These are phyloP conservation scores for Muscicapa striata DNA, from an alignment of 2,797 vertebrate species.

Conservation along the genomic window DNA sequence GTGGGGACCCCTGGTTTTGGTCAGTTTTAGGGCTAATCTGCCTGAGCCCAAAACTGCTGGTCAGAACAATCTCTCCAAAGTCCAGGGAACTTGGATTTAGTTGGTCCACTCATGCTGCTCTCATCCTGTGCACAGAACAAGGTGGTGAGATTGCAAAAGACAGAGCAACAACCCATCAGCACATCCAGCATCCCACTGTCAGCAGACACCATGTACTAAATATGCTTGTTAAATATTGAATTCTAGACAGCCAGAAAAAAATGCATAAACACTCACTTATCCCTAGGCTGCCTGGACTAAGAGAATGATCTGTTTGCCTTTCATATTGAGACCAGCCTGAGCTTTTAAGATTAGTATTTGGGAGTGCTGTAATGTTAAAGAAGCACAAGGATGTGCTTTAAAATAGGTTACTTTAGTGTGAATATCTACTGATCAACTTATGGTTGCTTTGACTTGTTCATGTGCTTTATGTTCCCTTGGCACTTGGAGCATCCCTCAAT, in stretches of 20 bases:
- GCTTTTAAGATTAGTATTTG: not conserved
- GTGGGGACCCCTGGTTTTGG: not conserved
- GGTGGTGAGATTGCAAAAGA: not conserved
- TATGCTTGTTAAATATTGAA: not conserved
- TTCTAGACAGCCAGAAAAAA: not conserved
- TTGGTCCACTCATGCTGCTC: not conserved
- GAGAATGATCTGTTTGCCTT: not conserved
- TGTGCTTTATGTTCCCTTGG: not conserved
- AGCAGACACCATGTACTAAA: not conserved
- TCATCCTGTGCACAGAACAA: not conserved
- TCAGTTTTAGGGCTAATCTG: not conserved
- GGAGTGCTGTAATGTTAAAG: not conserved
- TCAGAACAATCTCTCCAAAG: not conserved
- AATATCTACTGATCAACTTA: not conserved
- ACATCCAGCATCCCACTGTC: not conserved
- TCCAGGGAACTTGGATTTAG: not conserved
- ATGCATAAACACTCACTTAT: not conserved
- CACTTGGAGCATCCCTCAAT: not conserved
- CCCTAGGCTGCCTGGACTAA: not conserved
- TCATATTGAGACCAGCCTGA: not conserved
- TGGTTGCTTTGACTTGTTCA: not conserved
- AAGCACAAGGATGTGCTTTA: not conserved
- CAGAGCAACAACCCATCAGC: not conserved
- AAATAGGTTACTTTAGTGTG: rapidly evolving
- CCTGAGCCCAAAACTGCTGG: not conserved